Base-by-base conservation (phyloP, 1,140 invertebrate genomes). In the Hormaphis cornu region DNA sequence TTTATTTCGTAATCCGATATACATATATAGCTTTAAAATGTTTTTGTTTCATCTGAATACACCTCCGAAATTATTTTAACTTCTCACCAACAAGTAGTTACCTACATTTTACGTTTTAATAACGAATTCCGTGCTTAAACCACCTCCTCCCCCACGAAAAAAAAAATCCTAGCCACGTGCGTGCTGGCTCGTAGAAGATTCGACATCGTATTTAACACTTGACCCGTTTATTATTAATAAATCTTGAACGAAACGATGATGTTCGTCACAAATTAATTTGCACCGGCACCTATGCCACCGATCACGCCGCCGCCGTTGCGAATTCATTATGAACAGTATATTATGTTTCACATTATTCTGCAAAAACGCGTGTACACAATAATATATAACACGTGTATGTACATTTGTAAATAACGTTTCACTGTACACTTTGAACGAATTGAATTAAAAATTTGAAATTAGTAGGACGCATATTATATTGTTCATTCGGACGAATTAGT, bases 401-500 rank as follows among this genome's bases (percentile, higher is more conserved):
- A 33, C 30, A 33, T 54, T 5, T 54, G 12, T 14, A 1, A 9
- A 9, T 54, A 35, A 59, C 42, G 18, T 42, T 26, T 12, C 28
- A 24, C n/a, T 46, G 24, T 8, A 63, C 26, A 33, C 18, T 28
- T 18, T 10, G 12, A 63, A 30, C 26, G 40, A 40, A 28, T 9
- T 14, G 28, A 30, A 63, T 46, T 28, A 20, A 30, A 40, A 24
- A 58, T 24, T 37, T 2, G 26, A 58, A 58, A 40, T 40, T 46
- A 44, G 40, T 46, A 8, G 26, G 24, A 22, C n/a, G 37, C 7
- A 14, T 40, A 63, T 24, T 24, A 24, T 20, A 63, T 46, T 26
- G 26, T 63, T 44, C 26, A 46, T 63, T 63, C 37, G 7, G 58
- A 28, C 42, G n/a, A n/a, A 63, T 42, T 63, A 44, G 58, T 63